Conservation (phyloP, 1,140 invertebrate genomes). For the Plutomurus gul region DNA sequence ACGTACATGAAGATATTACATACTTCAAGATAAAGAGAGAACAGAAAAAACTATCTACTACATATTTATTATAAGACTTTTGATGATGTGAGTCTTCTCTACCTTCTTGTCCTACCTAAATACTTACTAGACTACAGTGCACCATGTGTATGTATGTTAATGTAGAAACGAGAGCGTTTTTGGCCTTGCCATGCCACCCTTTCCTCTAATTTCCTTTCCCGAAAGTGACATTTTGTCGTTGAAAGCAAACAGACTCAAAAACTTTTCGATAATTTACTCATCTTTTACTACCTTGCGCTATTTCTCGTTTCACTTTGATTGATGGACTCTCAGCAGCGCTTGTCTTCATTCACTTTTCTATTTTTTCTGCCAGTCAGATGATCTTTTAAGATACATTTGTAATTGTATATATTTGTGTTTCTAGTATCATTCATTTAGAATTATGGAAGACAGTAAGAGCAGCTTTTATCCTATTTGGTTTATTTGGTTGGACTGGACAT, state of each 20-base stretch:
- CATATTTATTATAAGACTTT: no score
- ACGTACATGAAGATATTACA: neutral
- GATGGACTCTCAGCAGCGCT: conserved; percentile 34
- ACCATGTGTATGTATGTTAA: no score
- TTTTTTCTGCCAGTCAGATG: neutral
- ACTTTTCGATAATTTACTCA: conserved; percentile 41
- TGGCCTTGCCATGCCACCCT: neutral
- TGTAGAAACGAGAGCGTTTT: neutral
- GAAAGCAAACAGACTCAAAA: conserved; percentile 34
- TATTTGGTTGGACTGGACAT: neutral
- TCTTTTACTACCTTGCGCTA: conserved; percentile 37
- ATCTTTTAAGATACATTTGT: neutral
- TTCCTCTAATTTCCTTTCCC: conserved; percentile 18
- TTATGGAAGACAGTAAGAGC: no score
- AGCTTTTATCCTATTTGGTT: neutral
- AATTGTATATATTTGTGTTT: no score
- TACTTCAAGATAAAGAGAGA: no score
- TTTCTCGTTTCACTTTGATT: conserved; percentile 31
- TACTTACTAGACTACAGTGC: no score
- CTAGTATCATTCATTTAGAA: no score
- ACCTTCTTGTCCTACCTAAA: no score
- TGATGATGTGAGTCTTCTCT: no score
- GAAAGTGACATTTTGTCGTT: conserved; percentile 40
- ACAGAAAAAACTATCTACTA: no score
- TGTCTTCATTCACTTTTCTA: conserved; percentile 14